Evolutionary conservation across 2,113 vertebrate species (phyloP).

Genomic region (Drymodes brunneopygia): DNA sequence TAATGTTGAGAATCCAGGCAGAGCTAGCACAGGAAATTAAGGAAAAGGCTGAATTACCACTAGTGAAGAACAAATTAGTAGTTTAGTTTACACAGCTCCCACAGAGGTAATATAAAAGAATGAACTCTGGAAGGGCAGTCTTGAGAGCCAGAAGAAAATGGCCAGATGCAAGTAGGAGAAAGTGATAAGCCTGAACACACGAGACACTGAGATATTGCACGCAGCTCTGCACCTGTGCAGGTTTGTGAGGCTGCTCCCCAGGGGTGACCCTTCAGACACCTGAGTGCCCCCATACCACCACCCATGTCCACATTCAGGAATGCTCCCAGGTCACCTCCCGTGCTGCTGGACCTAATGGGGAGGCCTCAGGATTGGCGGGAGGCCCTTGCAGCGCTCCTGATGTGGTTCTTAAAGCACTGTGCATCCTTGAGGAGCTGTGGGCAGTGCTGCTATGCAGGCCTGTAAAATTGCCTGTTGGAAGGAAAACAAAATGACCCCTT

Average conservation of each 20-base stretch:
- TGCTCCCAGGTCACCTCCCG: accelerated
- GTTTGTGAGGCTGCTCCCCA: neutral
- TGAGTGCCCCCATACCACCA: accelerated
- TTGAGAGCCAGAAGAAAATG: neutral
- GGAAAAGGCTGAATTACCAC: neutral
- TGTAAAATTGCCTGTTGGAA: accelerated
- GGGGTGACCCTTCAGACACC: accelerated
- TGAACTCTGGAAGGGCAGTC: neutral
- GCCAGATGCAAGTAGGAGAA: neutral
- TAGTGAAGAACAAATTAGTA: neutral
- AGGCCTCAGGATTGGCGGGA: accelerated
- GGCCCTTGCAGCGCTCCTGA: neutral
- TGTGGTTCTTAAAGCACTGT: accelerated
- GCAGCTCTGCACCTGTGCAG: accelerated
- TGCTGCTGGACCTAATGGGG: accelerated
- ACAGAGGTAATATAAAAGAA: neutral
- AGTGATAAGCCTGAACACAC: neutral
- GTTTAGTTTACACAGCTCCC: neutral
- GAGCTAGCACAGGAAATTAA: neutral
- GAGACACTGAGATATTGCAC: accelerated
- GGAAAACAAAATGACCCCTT: neutral
- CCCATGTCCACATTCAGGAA: accelerated
- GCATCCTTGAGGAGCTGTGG: neutral
- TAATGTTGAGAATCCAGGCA: neutral
- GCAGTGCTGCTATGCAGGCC: neutral